Evolutionary conservation across 2,113 vertebrate species (phyloP).

Genomic region (Oreochromis aureus): DNA sequence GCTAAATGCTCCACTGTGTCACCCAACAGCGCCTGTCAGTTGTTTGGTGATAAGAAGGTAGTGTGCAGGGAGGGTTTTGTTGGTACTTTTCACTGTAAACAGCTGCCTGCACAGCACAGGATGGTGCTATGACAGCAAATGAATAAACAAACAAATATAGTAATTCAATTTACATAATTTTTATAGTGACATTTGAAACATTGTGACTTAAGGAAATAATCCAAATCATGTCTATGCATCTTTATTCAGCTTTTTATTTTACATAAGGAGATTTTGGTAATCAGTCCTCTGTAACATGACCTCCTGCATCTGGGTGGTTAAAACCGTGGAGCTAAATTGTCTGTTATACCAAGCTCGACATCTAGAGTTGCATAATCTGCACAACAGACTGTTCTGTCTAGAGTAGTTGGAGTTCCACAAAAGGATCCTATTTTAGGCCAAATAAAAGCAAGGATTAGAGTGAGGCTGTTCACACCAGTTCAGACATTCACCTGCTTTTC

Average conservation of each 20-base stretch:
- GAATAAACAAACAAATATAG: background rate
- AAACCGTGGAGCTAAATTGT: background rate
- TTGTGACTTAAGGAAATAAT: background rate
- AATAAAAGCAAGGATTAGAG: conserved; percentile 12
- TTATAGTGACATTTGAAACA: background rate
- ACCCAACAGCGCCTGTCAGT: background rate
- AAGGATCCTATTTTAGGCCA: background rate
- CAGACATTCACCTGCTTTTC: background rate
- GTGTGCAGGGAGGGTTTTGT: rapidly evolving
- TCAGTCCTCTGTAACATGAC: background rate
- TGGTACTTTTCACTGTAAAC: background rate
- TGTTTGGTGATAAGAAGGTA: background rate
- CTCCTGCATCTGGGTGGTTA: background rate
- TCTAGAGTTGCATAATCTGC: background rate
- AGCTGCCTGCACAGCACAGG: background rate
- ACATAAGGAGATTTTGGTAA: background rate
- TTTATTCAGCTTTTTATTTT: background rate
- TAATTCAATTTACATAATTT: background rate
- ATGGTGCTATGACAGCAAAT: background rate
- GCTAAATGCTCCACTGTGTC: background rate
- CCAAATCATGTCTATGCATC: background rate
- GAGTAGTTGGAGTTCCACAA: conserved; percentile 16
- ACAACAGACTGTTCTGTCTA: background rate
- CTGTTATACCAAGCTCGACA: background rate
- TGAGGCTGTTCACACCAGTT: background rate